Percentiles rank a stretch among this genome's conserved stretches.
These are phyloP conservation scores for Xerus rutilus DNA, from an alignment of 2,797 vertebrate species.

Conservation along the genomic window DNA sequence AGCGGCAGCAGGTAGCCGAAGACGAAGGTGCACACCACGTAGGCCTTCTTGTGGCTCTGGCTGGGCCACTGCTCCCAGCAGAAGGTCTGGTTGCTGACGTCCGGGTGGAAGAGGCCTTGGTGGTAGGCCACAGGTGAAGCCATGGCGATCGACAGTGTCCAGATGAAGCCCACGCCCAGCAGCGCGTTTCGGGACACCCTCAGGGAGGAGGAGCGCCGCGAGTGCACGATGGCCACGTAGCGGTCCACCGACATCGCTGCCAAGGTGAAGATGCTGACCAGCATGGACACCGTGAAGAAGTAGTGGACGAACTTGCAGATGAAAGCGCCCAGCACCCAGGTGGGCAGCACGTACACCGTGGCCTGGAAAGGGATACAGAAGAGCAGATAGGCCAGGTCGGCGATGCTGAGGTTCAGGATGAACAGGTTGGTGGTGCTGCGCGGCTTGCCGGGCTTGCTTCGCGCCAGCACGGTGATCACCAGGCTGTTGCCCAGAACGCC, in stretches of 20 bases:
- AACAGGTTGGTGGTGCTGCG: slow-evolving; percentile 98
- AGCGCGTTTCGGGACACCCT: slow-evolving; percentile 93
- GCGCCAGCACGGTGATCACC: slow-evolving; percentile 96
- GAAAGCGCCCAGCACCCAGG: slow-evolving; percentile 97
- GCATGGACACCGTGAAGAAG: slow-evolving; percentile 98
- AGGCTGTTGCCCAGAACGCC: slow-evolving; percentile 97
- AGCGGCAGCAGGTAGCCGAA: slow-evolving; percentile 97
- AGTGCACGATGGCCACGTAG: slow-evolving; percentile 98
- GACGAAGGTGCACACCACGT: slow-evolving; percentile 96
- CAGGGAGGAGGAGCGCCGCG: slow-evolving; percentile 94
- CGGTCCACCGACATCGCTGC: slow-evolving; percentile 99
- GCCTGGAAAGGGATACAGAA: slow-evolving; percentile 99
- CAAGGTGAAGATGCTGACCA: slow-evolving; percentile 98
- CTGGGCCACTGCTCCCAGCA: slow-evolving; percentile 98
- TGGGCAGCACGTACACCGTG: slow-evolving; percentile 95
- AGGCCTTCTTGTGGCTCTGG: slow-evolving; percentile 93
- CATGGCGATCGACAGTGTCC: slow-evolving; percentile 95
- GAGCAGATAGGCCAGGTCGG: slow-evolving; percentile 97
- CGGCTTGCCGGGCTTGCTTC: slow-evolving; percentile 94
- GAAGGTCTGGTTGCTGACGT: slow-evolving; percentile 92
- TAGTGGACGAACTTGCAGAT: slow-evolving; percentile 98
- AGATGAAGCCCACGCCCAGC: slow-evolving; percentile 94
- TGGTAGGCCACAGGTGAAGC: slow-evolving; percentile 96
- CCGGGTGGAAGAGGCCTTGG: slow-evolving; percentile 92
- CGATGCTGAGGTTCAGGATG: slow-evolving; percentile 98